These are phyloP conservation scores for Mimumesa dahlbomi DNA, from an alignment of 2,888 invertebrate species.

Conservation along the genomic window DNA sequence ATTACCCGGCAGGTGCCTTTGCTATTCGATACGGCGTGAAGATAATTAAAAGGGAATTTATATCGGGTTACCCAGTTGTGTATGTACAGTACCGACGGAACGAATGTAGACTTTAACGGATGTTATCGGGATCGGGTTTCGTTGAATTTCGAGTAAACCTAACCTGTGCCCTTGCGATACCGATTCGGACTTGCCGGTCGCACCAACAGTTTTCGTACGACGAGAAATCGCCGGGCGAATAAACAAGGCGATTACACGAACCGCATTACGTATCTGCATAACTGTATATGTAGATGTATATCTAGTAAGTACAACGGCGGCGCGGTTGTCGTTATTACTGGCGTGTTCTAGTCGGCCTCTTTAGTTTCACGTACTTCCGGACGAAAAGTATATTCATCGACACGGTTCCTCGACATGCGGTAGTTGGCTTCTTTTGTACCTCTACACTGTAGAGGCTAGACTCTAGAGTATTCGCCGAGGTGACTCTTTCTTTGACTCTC, in stretches of 20 bases:
- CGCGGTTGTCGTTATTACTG: constrained; percentile 11
- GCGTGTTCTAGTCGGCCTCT: constrained; percentile 5
- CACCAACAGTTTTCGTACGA: too few relatives aligned
- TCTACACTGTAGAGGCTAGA: not conserved
- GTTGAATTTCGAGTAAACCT: too few relatives aligned
- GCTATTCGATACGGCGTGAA: constrained; percentile 5
- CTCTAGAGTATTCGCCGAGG: constrained; percentile 8
- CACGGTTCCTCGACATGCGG: not conserved
- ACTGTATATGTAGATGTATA: not conserved
- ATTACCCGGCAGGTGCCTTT: constrained; percentile 19
- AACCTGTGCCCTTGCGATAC: too few relatives aligned
- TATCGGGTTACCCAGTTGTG: too few relatives aligned
- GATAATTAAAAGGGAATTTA: constrained; percentile 20
- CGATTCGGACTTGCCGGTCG: not conserved
- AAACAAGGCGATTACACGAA: constrained; percentile 7
- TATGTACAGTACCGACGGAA: too few relatives aligned
- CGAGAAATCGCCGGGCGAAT: not conserved
- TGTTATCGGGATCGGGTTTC: too few relatives aligned
- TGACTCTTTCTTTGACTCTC: constrained; percentile 15
- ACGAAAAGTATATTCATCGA: constrained; percentile 10
- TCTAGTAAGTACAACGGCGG: too few relatives aligned
- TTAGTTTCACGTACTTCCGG: constrained; percentile 23
- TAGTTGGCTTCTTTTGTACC: not conserved
- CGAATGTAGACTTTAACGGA: too few relatives aligned
- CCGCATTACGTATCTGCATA: constrained; percentile 8